Evolutionary conservation across 2,113 vertebrate species (phyloP), one percentile per base, ranked within the genome.

Genomic region (Seriola dumerili): DNA sequence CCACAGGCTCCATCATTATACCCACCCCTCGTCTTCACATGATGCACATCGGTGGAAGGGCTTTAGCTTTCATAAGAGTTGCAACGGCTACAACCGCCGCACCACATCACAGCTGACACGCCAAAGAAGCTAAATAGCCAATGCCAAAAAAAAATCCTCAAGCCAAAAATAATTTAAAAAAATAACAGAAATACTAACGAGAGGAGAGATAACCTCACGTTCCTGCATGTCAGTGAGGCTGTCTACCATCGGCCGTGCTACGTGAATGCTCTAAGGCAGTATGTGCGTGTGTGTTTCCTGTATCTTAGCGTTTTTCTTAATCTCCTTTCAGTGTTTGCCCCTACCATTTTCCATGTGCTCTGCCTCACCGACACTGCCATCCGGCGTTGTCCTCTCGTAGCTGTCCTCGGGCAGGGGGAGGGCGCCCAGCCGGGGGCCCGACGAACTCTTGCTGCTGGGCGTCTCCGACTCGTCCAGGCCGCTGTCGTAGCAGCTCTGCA

Each of bases 291-390:
- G 90, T 91, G 84, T 89, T 88, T 80, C 85, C 74, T 89, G 72
- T 86, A 66, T 74, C 86, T 83, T 85, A 83, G 21, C 75, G 76
- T 34, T 88, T 83, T 83, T 80, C 87, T 93, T 64, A 87, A 89
- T 80, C 88, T 94, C 83, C 90, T 93, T 93, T 92, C 78, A 91
- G 94, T 98, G 97, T 98, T 98, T 98, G 97, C 96, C 98, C 98
- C 98, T 99, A 99, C 98, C 98, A 99, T 99, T 99, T 98, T 99
- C 98, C 98, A 99, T 97, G 98, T 99, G 98, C 97, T 99, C 98
- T 99, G 97, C 98, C 98, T 99, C 98, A 99, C 98, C 98, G 97
- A 99, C 98, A 99, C 98, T 99, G 97, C 98, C 98, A 98, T 99
- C 98, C 96, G 98, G 98, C 96, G 98, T 99, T 95, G 98, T 99